Base-by-base conservation (phyloP, 2,888 invertebrate species). In the Tenthredo scrophulariae region DNA sequence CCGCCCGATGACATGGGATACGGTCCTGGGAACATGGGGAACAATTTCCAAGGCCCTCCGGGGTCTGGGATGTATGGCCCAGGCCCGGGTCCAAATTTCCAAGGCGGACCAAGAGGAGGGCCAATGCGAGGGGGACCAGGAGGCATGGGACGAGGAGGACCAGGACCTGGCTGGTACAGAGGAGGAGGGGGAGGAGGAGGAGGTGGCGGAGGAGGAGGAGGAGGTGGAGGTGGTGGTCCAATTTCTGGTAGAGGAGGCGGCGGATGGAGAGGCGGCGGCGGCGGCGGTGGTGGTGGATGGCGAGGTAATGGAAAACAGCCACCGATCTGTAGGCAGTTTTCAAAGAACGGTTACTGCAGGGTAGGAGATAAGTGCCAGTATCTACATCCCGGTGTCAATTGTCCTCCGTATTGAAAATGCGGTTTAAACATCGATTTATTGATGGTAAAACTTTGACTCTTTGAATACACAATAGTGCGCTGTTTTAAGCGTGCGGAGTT, bases 291-390 rank as follows among this genome's bases (percentile, higher is more conserved):
- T 87, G 94, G 95, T 79, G 94, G 89, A 13, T 93, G 93, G 93
- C 88, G 93, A 50, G 92, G 92, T 1, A 91, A 88, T 37, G 89
- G 90, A 0, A 93, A 93, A 84, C 93, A 92, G 70, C 92, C 93
- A 0, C 92, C 92, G 0, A 91, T 96, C 18, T 98, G 98, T 92
- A 96, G 97, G 91, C 97, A 97, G 92, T 97, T 97, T 90, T 96
- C 96, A 92, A 96, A 96, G 90, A 96, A 95, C 89, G 98, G 98
- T 0, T 97, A 96, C 86, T 98, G 98, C 94, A 94, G 97, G 82
- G 96, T 97, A 91, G 97, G 97, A 84, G 97, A 97, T 89, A 96
- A 96, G 89, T 98, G 98, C 93, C 96, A 96, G 84, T 98, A 97
- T 93, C 94, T 97, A 88, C 98, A 98, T 94, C 97, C 97, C 3